Evolutionary conservation across 2,888 invertebrate species (phyloP), one percentile per base, ranked within the genome.

Genomic region (Drosophila helvetica): DNA sequence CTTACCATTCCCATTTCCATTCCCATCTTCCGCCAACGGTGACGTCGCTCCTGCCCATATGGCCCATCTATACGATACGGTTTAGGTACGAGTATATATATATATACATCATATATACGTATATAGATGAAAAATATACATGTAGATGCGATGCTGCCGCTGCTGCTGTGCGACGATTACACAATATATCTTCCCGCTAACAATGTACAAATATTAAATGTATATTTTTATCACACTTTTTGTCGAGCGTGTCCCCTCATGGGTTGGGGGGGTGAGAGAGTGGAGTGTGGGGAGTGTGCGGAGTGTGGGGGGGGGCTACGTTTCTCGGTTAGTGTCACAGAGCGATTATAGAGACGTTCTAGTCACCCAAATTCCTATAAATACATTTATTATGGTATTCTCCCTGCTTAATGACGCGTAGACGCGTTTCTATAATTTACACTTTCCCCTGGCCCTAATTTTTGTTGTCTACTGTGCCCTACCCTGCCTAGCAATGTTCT

Each of bases 341-440:
- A 79, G 79, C 79, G 78, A 82, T 90, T 87, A 89, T 88, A 81
- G 77, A 77, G 84, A 75, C 79, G 89, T 77, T 81, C 80, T 66
- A 84, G 82, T 88, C 82, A 84, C 80, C 80, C 79, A 77, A 76
- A 76, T 88, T 68, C 60, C 86, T 90, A 90, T 78, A 87, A 90
- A 90, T 90, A 90, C 78, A 86, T 80, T 79, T 83, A 86, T 83
- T 81, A 86, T 80, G 78, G 81, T 83, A 88, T 84, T 88, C 90
- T 86, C 78, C 85, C 88, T 70, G 76, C 76, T 85, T 86, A 89
- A 90, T 89, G 89, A 89, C 82, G 85, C 83, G 82, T 77, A 77
- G 79, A 81, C 77, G 66, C 80, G 67, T 64, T 80, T 77, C 80
- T 80, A 78, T 78, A 84, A 87, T 87, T 82, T 82, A 84, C 79